Evolutionary conservation across 1,140 invertebrate genomes (phyloP).

Genomic region (Nasonia longicornis): DNA sequence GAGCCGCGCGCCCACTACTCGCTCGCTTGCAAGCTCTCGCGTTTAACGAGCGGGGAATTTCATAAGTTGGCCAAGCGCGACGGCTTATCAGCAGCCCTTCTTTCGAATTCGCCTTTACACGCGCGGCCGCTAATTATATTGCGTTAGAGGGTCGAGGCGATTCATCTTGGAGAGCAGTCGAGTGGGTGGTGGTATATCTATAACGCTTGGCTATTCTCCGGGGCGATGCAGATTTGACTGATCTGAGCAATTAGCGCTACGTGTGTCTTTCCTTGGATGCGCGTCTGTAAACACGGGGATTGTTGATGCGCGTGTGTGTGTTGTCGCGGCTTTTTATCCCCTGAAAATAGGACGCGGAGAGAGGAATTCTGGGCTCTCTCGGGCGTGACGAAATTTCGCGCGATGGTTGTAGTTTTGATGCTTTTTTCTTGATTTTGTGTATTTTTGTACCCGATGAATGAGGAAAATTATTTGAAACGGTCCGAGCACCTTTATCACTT

Average conservation of each 20-base stretch:
- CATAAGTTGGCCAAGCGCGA: not conserved
- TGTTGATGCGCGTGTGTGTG: not conserved
- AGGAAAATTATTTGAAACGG: no score
- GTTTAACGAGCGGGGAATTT: constrained; percentile 43
- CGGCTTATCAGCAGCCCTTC: constrained; percentile 1
- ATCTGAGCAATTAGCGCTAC: not conserved
- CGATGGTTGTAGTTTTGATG: not conserved
- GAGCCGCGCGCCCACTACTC: constrained; percentile 56
- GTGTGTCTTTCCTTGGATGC: not conserved
- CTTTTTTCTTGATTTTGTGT: not conserved
- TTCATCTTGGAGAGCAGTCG: not conserved
- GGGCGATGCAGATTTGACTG: no score
- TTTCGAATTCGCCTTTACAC: not conserved
- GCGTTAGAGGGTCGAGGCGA: not conserved
- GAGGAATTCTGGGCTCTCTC: no score
- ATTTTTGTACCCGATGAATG: no score
- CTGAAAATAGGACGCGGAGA: no score
- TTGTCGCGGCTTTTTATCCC: not conserved
- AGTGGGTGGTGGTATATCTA: not conserved
- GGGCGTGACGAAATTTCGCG: not conserved
- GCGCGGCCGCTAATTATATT: not conserved
- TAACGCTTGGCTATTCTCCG: no score
- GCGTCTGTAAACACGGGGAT: not conserved
- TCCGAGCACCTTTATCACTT: no score
- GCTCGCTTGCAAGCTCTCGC: constrained; percentile 34